Evolutionary conservation across 1,140 invertebrate species (phyloP).

Genomic region (Drosophila sturtevanti): DNA sequence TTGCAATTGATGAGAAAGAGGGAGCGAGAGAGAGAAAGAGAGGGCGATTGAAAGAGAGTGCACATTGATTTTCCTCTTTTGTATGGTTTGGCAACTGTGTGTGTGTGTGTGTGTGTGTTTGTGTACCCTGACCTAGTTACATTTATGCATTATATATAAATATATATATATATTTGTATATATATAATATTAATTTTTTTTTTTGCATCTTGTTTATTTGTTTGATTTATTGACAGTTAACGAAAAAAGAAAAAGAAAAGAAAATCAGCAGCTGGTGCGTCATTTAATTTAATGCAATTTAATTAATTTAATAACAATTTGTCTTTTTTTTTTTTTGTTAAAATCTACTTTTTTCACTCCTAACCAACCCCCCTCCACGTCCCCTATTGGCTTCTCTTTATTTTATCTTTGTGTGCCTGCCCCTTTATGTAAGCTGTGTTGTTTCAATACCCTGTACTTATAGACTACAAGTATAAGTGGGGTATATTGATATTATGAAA

Average conservation of each 20-base stretch:
- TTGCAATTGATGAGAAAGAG: constrained; percentile 24
- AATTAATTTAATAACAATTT: not conserved
- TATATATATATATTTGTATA: constrained; percentile 27
- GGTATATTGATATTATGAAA: not conserved
- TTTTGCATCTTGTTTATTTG: constrained; percentile 20
- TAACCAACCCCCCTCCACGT: no score
- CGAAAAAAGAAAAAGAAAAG: no score
- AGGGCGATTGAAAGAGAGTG: constrained; percentile 8
- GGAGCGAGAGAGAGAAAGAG: not conserved
- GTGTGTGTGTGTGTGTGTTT: constrained; percentile 28
- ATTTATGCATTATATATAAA: constrained; percentile 55
- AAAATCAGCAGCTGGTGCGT: not conserved
- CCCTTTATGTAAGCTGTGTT: not conserved
- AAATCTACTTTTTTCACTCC: not conserved
- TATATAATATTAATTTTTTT: constrained; percentile 34
- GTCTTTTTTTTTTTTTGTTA: not conserved
- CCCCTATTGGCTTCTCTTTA: not conserved
- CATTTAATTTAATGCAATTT: constrained; percentile 21
- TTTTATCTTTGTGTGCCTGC: not conserved
- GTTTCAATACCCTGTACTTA: not conserved
- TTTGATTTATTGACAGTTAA: constrained; percentile 20
- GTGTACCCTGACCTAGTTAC: constrained; percentile 81
- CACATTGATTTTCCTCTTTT: constrained; percentile 67
- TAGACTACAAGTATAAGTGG: not conserved
- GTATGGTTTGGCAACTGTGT: constrained; percentile 30